Evolutionary conservation across 2,797 vertebrate species (phyloP).

Genomic region (Crotalus adamanteus): DNA sequence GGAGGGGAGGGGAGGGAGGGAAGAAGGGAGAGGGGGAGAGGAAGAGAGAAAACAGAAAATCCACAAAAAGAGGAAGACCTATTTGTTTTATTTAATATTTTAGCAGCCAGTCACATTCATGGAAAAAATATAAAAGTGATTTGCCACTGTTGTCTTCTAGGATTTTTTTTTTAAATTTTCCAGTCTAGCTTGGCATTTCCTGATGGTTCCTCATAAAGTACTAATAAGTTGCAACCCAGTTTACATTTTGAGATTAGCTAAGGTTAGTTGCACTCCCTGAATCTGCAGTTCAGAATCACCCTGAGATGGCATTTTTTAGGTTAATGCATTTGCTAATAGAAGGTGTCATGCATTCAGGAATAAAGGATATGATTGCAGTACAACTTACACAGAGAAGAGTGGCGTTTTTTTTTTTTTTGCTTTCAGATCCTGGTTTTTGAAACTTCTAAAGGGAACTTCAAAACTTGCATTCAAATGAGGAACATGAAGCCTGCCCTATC

Average conservation of each 20-base stretch:
- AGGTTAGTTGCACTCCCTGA: neutral
- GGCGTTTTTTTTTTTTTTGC: neutral
- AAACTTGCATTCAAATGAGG: neutral
- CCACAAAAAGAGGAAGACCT: neutral
- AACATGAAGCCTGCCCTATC: neutral
- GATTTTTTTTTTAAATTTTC: neutral
- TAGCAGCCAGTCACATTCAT: neutral
- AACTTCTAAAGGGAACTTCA: neutral
- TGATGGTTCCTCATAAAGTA: neutral
- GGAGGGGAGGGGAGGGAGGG: too few species aligned
- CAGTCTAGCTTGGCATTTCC: neutral
- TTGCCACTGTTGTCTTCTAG: neutral
- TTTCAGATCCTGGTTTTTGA: neutral
- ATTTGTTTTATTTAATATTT: neutral
- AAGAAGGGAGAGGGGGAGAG: too few species aligned
- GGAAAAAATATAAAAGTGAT: neutral
- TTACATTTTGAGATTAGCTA: neutral
- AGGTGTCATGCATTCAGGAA: neutral
- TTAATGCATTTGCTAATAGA: neutral
- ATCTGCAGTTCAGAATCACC: neutral
- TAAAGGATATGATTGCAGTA: neutral
- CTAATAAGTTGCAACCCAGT: neutral
- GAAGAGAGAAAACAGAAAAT: neutral
- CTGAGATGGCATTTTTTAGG: neutral
- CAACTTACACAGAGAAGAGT: neutral